Percentiles rank a stretch among this genome's conserved stretches.
phyloP scores from a whole-genome alignment of 2,113 vertebrate genomes.

The Suncus etruscus region DNA sequence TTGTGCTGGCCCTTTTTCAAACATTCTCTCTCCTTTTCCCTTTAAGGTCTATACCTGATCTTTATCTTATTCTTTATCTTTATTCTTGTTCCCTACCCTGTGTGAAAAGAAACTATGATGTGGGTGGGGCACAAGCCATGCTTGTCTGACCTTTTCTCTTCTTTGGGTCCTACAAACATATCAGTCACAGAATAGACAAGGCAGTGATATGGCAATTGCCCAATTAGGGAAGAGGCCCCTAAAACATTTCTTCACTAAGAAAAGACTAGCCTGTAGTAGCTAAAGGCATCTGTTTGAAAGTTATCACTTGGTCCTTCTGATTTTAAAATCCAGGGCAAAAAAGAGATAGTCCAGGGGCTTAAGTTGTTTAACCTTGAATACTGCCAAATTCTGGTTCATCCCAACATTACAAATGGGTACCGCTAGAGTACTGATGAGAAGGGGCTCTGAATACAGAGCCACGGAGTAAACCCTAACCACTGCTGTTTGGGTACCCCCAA shows the following conservation, averaged over 20 bases:
- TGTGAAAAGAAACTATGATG: neutral
- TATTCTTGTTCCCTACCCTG: neutral
- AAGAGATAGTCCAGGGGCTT: no score
- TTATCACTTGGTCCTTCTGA: neutral
- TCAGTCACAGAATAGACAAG: neutral
- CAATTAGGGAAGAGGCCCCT: neutral
- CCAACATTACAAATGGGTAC: no score
- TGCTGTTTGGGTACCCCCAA: no score
- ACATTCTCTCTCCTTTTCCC: neutral
- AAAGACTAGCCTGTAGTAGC: neutral
- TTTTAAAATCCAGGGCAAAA: neutral
- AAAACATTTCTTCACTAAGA: neutral
- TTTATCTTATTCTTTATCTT: neutral
- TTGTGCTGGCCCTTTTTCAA: neutral
- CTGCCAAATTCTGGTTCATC: neutral
- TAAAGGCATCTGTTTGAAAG: accelerated
- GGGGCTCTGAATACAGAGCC: no score
- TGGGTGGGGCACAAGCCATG: neutral
- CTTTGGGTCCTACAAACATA: neutral
- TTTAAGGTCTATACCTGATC: neutral
- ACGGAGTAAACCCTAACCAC: no score
- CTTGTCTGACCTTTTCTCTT: neutral
- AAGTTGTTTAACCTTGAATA: no score
- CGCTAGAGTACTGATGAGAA: no score
- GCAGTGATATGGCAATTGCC: neutral